These are phyloP conservation scores for Hoplodrina ambigua DNA, from an alignment of 2,888 invertebrate genomes.

Conservation along the genomic window DNA sequence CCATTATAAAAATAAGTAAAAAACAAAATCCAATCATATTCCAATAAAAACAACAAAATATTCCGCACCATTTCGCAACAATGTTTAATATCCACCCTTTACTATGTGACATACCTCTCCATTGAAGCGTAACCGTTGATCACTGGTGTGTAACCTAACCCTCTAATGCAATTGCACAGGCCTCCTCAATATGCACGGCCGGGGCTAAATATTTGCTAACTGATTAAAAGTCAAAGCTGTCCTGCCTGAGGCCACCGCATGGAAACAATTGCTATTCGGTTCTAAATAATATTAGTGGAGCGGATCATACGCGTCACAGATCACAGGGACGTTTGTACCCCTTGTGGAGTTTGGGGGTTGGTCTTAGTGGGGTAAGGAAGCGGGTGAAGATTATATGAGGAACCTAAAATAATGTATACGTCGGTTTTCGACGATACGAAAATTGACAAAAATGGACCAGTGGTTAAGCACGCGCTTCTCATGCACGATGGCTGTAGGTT, in stretches of 20 bases:
- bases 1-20: not conserved
- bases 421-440: too few species aligned
- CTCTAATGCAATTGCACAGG: slow-evolving; percentile 88
- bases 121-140: slow-evolving; percentile 72
- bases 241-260: slow-evolving; percentile 80
- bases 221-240: slow-evolving; percentile 89
- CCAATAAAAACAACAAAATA: slow-evolving; percentile 31
- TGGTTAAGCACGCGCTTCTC: too few species aligned
- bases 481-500: too few species aligned
- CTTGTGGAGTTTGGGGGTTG: slow-evolving; percentile 51
- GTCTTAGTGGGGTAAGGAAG: slow-evolving; percentile 26
- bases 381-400: not conserved
- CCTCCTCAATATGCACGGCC: slow-evolving; percentile 85
- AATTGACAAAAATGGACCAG: too few species aligned
- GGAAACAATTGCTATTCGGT: slow-evolving; percentile 79
- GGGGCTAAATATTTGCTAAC: slow-evolving; percentile 85
- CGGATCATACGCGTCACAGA: slow-evolving; percentile 83
- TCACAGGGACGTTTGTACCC: slow-evolving; percentile 78
- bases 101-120: slow-evolving; percentile 81
- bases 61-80: slow-evolving; percentile 48
- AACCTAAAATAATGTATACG: not conserved
- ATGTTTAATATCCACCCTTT: slow-evolving; percentile 63
- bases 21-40: not conserved
- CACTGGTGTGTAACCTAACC: slow-evolving; percentile 76
- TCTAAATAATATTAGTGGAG: slow-evolving; percentile 87